These are phyloP conservation scores for Pseudomugil tenellus DNA, from an alignment of 2,797 vertebrate genomes.

Conservation along the genomic window DNA sequence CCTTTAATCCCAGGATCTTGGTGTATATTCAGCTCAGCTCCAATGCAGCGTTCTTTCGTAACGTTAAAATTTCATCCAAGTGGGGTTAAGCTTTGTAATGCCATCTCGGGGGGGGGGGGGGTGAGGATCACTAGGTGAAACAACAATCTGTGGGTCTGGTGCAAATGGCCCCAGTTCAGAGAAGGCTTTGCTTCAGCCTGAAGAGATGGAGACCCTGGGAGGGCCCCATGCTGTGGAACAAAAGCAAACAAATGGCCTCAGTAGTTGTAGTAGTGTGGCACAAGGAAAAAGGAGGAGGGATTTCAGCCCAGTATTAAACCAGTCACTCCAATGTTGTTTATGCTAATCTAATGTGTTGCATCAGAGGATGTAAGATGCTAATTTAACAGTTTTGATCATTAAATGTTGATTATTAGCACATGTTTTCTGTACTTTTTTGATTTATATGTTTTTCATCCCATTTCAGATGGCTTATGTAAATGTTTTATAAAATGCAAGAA, in stretches of 20 bases:
- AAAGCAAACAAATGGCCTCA: conserved; percentile 76
- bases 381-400: conserved; percentile 23
- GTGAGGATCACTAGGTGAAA: conserved; percentile 23
- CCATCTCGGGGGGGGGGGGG: conserved; percentile 30
- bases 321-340: conserved; percentile 41
- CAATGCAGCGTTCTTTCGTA: conserved; percentile 18
- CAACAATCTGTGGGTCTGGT: conserved; percentile 51
- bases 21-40: conserved; percentile 38
- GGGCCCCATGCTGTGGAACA: conserved; percentile 74
- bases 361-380: conserved; percentile 25
- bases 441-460: too few relatives aligned
- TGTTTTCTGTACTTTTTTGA: neutral
- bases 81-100: conserved; percentile 30
- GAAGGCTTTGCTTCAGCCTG: conserved; percentile 50
- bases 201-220: conserved; percentile 63
- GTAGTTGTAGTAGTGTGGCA: conserved; percentile 65
- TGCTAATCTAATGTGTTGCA: conserved; percentile 43
- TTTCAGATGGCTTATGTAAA: neutral
- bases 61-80: conserved; percentile 39
- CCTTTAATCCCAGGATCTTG: conserved; percentile 51
- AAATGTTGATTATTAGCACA: conserved; percentile 16
- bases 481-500: neutral
- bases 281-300: conserved; percentile 51
- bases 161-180: conserved; percentile 56
- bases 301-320: conserved; percentile 47